phyloP scores from a whole-genome alignment of 2,888 invertebrate genomes.

The Cinara cedri region DNA sequence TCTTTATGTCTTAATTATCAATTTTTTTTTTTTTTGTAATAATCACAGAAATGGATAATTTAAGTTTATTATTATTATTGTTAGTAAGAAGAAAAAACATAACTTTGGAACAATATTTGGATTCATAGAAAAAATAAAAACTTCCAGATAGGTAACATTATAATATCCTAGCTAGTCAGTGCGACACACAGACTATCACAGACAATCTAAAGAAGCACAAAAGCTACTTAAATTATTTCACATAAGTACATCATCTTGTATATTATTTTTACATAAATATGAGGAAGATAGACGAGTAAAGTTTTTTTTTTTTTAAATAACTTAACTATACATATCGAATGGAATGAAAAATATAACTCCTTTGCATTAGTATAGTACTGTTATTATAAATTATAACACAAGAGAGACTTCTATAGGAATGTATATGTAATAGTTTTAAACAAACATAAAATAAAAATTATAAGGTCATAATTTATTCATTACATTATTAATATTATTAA shows the following conservation, averaged over 20 bases:
- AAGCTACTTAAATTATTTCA: constrained; percentile 25
- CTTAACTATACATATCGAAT: constrained; percentile 1
- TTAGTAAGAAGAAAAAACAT: constrained; percentile 3
- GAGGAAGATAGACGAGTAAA: background rate
- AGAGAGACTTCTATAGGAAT: constrained; percentile 37
- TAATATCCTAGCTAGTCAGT: constrained; percentile 44
- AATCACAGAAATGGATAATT: constrained; percentile 48
- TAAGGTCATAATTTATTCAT: constrained; percentile 28
- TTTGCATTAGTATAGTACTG: background rate
- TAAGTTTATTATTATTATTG: background rate
- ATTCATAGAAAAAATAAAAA: constrained; percentile 45
- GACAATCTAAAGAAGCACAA: constrained; percentile 46
- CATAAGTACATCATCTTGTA: constrained; percentile 25
- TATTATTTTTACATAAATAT: constrained; percentile 18
- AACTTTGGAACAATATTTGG: constrained; percentile 27
- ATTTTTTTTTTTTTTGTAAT: background rate
- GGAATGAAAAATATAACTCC: constrained; percentile 30
- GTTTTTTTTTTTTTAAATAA: background rate
- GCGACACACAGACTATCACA: constrained; percentile 45
- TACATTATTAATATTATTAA: constrained; percentile 21
- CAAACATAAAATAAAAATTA: constrained; percentile 21
- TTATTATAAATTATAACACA: background rate
- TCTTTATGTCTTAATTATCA: constrained; percentile 13
- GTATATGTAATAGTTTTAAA: constrained; percentile 36
- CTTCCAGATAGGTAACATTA: constrained; percentile 46